Base-by-base conservation (phyloP, 2,888 invertebrate genomes). In the Linhomoeus sp. region DNA sequence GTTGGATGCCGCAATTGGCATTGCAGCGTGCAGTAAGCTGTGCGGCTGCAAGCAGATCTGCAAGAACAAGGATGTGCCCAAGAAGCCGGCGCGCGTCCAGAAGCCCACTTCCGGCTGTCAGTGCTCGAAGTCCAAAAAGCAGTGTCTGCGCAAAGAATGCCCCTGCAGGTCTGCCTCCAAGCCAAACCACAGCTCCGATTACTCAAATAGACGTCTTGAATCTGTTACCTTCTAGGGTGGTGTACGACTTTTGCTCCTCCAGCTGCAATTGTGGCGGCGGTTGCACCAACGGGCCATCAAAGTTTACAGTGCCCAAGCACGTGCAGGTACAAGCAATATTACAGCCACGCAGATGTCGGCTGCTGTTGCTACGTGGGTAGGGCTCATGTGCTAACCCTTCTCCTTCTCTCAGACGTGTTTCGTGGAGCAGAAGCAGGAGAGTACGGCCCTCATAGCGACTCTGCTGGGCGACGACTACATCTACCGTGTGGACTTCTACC, bases 91-190 rank as follows among this genome's bases (percentile, higher is more conserved):
- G 3, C 41, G 41, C 7, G 41, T 41, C 26, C 52, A 55, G 25
- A 63, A 63, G 45, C 63, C 63, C 14, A 53, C 56, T 5, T 50
- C 54, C 14, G 62, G 62, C 44, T 50, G 50, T 25, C 33, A 37
- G n/a, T 63, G 63, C 50, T 55, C 58, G n/a, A 63, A 63, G 48
- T 56, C 56, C 46, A 63, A 63, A 52, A 61, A 62, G 50, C 63
- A 63, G 50, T 63, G 63, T 45, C 57, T 59, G 38, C 62, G 61
- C 50, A 60, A 62, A 46, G 63, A 63, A 45, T 63, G 63, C 44
- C 58, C 61, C n/a, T 63, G 63, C 43, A 52, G 63, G 35, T 52
- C 54, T 2, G 55, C 61, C 37, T 62, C 61, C 50, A 63, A 63
- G 45, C 63, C 62, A 49, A 63, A 63, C 49, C 58, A 61, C 24